These are phyloP conservation scores for Cataglyphis albicans DNA, from an alignment of 2,888 invertebrate genomes.

Conservation along the genomic window DNA sequence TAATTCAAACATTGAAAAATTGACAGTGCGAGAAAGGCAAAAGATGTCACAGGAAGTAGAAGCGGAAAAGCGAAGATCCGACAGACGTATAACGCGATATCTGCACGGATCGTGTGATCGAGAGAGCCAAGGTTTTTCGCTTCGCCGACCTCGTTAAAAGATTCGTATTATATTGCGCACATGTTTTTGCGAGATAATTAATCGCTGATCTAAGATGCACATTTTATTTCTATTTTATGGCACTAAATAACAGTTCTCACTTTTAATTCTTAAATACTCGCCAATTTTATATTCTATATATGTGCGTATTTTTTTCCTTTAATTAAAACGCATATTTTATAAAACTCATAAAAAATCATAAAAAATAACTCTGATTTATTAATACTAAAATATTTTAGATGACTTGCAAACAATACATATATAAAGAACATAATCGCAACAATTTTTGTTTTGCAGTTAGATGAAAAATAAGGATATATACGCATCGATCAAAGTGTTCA, in stretches of 20 bases:
- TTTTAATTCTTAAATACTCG: not conserved
- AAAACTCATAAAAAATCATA: not conserved
- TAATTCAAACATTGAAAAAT: not conserved
- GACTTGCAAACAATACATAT: not conserved
- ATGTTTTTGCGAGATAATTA: slow-evolving; percentile 41
- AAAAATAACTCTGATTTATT: not conserved
- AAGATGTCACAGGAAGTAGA: slow-evolving; percentile 59
- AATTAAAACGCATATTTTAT: not conserved
- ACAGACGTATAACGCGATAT: slow-evolving; percentile 45
- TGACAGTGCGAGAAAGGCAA: slow-evolving; percentile 1
- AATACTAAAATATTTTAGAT: not conserved
- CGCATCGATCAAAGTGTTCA: not conserved
- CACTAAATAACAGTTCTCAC: slow-evolving; percentile 9
- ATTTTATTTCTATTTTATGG: slow-evolving; percentile 1
- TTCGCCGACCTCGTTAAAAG: slow-evolving; percentile 53
- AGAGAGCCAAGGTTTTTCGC: slow-evolving; percentile 65
- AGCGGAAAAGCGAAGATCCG: slow-evolving; percentile 55
- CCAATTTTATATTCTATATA: not conserved
- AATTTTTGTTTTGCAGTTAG: not conserved
- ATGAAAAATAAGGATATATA: not conserved
- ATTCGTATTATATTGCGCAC: slow-evolving; percentile 44
- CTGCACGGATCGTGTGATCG: slow-evolving; percentile 59
- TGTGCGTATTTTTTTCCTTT: no score
- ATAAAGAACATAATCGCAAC: not conserved
- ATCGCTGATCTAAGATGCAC: slow-evolving; percentile 6